Evolutionary conservation across 1,140 invertebrate genomes (phyloP).

Genomic region (Oedothorax gibbosus): DNA sequence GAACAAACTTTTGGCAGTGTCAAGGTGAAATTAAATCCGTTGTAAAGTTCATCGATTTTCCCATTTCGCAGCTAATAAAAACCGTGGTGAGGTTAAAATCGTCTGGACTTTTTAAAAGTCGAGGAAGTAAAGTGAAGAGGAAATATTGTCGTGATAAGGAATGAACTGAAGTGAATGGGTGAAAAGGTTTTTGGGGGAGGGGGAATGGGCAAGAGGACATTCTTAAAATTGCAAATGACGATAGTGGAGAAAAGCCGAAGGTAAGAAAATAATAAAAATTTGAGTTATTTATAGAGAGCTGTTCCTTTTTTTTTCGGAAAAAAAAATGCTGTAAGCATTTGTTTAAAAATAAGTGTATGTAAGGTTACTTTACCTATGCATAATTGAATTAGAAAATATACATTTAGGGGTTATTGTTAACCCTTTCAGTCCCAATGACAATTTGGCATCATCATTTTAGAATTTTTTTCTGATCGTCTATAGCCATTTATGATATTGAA

Average conservation of each 20-base stretch:
- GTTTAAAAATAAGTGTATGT: no score
- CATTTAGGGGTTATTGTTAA: no score
- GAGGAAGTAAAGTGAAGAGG: background rate
- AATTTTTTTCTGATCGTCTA: no score
- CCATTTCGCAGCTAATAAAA: slow-evolving; percentile 43
- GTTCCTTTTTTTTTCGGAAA: background rate
- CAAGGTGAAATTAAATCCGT: slow-evolving; percentile 40
- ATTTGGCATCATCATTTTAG: no score
- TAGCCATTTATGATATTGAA: no score
- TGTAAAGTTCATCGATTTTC: slow-evolving; percentile 37
- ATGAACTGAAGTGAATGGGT: slow-evolving; percentile 42
- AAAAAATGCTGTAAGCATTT: no score
- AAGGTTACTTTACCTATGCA: no score
- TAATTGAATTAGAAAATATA: no score
- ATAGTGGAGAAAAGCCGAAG: background rate
- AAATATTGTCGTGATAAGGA: slow-evolving; percentile 48
- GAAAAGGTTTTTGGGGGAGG: slow-evolving; percentile 5
- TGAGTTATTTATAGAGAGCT: slow-evolving; percentile 10
- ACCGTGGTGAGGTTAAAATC: slow-evolving; percentile 43
- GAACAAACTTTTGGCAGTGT: slow-evolving; percentile 40
- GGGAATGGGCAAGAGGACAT: background rate
- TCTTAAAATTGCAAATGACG: slow-evolving; percentile 44
- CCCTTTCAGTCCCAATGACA: no score
- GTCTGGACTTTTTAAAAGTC: slow-evolving; percentile 20
- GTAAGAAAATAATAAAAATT: slow-evolving; percentile 7